Base-by-base conservation (phyloP, 2,113 vertebrate genomes). In the Oreochromis tanganicae region DNA sequence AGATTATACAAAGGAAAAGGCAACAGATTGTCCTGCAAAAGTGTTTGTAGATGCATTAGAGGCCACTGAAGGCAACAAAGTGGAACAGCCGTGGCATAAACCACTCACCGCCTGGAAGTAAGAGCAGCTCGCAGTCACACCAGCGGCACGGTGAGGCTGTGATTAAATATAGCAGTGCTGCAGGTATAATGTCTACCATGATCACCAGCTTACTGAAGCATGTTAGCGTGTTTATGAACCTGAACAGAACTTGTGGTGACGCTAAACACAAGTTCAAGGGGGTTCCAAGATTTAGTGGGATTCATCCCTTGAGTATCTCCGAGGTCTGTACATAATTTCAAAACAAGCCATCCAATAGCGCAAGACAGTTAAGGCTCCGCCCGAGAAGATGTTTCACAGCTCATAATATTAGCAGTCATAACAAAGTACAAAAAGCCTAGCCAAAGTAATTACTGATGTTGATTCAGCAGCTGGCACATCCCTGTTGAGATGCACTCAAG, bases 371-470 rank as follows among this genome's bases (percentile, higher is more conserved):
- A 81, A 66, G 21, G 71, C 71, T 61, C 13, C 71, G 34, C 88
- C 82, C 9, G 50, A 73, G 57, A 82, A 82, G 84, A 93, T 79
- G 87, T 91, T 93, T 92, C 84, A 85, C 38, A 89, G 81, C 68
- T 88, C 82, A 87, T 88, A 57, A 92, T 90, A 80, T 50, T 24
- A 16, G 54, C 17, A 82, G 73, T 88, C 86, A 80, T 81, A 94
- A 90, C 73, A 89, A 38, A 91, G 61, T 8, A 13, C 10, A 46
- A 75, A 88, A 34, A 43, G 10, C 68, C 75, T 6, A 5, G 59
- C 78, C 32, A 16, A 86, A 79, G 79, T 81, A 80, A 36, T 85
- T 71, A n/a, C n/a, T 21, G 27, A 59, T 87, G 81, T 59, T 88
- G 66, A 92, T 75, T 90, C 90, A 90, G 90, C 61, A 87, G 29